Evolutionary conservation across 2,888 invertebrate species (phyloP).

Genomic region (Himalopsyche japonica): DNA sequence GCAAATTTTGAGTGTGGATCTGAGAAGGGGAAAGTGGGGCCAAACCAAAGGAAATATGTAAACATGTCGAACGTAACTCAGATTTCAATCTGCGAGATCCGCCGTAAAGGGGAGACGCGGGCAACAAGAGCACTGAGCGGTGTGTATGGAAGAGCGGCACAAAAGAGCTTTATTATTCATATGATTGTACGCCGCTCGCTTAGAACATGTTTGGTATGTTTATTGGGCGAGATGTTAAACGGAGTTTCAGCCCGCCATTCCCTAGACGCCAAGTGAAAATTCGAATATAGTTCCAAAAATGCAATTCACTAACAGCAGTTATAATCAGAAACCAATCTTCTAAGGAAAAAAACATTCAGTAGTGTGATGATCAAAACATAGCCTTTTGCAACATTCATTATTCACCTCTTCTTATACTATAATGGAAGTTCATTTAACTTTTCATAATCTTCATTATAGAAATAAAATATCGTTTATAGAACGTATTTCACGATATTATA

Average conservation of each 20-base stretch:
- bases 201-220: constrained; percentile 33
- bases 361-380: no score
- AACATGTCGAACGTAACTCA: constrained; percentile 43
- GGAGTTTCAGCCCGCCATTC: constrained; percentile 21
- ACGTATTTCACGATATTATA: no score
- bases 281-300: no score
- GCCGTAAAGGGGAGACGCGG: constrained; percentile 11
- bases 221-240: constrained; percentile 37
- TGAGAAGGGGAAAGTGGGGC: constrained; percentile 4
- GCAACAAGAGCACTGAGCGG: constrained; percentile 4
- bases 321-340: no score
- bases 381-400: no score
- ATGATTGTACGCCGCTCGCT: constrained; percentile 36
- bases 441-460: no score
- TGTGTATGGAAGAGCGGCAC: constrained; percentile 22
- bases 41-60: constrained; percentile 40
- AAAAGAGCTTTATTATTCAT: constrained; percentile 40
- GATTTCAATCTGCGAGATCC: constrained; percentile 41
- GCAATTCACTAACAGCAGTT: no score
- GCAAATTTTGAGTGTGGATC: not conserved
- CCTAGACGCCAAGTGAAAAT: not conserved
- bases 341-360: no score
- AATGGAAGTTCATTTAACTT: no score
- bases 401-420: no score
- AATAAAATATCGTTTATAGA: no score